Conservation (phyloP, 2,888 invertebrate genomes). For the Carterocephalus palaemon region DNA sequence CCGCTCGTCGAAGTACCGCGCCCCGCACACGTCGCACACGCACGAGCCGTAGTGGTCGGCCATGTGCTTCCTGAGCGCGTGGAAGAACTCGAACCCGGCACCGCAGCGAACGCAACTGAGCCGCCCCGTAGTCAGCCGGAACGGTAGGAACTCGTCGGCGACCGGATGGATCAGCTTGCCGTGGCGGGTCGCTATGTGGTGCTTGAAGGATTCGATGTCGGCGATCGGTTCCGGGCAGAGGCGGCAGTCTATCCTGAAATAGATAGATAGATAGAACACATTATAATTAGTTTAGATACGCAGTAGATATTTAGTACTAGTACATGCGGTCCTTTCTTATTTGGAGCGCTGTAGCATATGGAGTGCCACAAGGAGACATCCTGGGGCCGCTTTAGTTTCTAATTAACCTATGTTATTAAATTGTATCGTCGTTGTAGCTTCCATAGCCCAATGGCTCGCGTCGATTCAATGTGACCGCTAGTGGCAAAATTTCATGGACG, state of each 20-base stretch:
- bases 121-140: slow-evolving; percentile 45
- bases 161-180: slow-evolving; percentile 39
- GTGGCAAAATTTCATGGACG: too few relatives aligned
- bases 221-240: slow-evolving; percentile 49
- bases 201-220: slow-evolving; percentile 46
- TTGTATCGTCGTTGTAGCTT: too few relatives aligned
- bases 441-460: too few relatives aligned
- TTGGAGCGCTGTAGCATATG: too few relatives aligned
- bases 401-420: too few relatives aligned
- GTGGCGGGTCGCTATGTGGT: slow-evolving; percentile 47
- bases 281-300: too few relatives aligned
- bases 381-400: too few relatives aligned
- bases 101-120: slow-evolving; percentile 45
- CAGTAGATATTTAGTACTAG: too few relatives aligned
- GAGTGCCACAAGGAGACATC: too few relatives aligned
- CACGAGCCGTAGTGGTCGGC: slow-evolving; percentile 64
- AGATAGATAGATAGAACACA: too few relatives aligned
- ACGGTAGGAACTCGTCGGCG: slow-evolving; percentile 53
- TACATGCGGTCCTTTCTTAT: too few relatives aligned
- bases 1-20: slow-evolving; percentile 67
- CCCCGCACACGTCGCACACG: slow-evolving; percentile 65
- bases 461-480: too few relatives aligned
- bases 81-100: slow-evolving; percentile 49
- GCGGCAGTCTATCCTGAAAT: slow-evolving; percentile 61
- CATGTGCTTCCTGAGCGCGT: slow-evolving; percentile 65